Percentiles rank a stretch among this genome's conserved stretches.
phyloP scores from a whole-genome alignment of 2,113 vertebrate genomes.

The Rynchops niger region DNA sequence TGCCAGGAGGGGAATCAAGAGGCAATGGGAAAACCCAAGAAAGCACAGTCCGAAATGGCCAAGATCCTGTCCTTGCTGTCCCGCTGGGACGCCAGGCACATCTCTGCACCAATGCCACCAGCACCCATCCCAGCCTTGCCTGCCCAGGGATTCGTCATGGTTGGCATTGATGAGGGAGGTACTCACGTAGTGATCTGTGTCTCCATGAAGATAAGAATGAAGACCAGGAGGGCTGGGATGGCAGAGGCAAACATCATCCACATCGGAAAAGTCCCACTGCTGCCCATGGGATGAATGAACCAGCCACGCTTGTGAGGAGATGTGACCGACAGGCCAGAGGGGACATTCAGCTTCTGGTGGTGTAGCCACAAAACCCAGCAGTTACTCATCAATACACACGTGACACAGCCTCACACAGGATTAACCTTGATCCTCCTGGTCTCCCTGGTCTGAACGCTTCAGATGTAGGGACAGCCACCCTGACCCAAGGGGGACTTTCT shows the following conservation, averaged over 20 bases:
- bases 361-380: constrained; percentile 7
- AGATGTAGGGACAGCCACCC: neutral
- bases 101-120: neutral
- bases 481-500: neutral
- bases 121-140: neutral
- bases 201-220: constrained; percentile 99
- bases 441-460: neutral
- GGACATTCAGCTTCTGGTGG: constrained; percentile 92
- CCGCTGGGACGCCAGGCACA: rapidly evolving
- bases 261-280: constrained; percentile 86
- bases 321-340: constrained; percentile 92
- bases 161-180: neutral
- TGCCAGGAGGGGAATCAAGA: neutral
- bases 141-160: neutral
- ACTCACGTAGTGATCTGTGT: constrained; percentile 98
- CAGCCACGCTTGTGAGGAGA: constrained; percentile 92
- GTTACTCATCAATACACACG: neutral
- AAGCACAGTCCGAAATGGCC: neutral
- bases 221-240: constrained; percentile 93
- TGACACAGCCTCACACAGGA: neutral
- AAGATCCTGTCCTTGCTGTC: neutral
- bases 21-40: neutral
- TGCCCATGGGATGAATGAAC: constrained; percentile 95
- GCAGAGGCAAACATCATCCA: constrained; percentile 98
- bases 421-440: neutral